Percentiles rank a stretch among this genome's conserved stretches.
Conservation (phyloP, 1,140 invertebrate genomes). For the Macrosteles quadrilineatus region DNA sequence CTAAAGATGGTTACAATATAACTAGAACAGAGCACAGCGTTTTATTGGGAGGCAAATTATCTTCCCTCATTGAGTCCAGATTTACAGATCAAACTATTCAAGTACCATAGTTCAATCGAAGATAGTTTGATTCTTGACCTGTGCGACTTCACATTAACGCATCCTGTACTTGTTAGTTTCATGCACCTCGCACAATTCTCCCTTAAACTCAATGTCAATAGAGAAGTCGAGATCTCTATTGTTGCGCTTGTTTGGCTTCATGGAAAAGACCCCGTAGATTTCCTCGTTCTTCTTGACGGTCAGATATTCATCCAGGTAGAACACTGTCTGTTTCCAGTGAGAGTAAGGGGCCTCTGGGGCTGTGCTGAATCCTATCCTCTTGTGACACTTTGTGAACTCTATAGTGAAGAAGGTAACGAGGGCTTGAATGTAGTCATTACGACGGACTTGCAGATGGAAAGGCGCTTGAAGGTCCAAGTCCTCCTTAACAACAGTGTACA, state of each 20-base stretch:
- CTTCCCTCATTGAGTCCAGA: too few species aligned
- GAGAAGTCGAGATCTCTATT: slow-evolving; percentile 97
- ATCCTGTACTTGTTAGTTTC: slow-evolving; percentile 94
- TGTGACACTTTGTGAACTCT: slow-evolving; percentile 99
- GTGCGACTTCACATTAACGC: slow-evolving; percentile 90
- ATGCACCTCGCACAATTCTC: slow-evolving; percentile 86
- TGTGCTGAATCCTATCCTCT: slow-evolving; percentile 97
- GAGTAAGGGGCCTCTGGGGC: slow-evolving; percentile 97
- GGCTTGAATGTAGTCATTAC: slow-evolving; percentile 98
- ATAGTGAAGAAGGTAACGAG: slow-evolving; percentile 99
- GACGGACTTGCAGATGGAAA: slow-evolving; percentile 82
- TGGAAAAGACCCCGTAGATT: slow-evolving; percentile 86
- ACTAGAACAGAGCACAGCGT: too few species aligned
- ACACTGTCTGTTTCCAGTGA: slow-evolving; percentile 99
- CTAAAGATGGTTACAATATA: too few species aligned
- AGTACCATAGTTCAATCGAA: too few species aligned
- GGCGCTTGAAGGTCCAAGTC: slow-evolving; percentile 92
- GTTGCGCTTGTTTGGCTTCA: slow-evolving; percentile 95
- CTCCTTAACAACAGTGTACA: slow-evolving; percentile 94
- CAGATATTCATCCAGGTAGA: slow-evolving; percentile 96
- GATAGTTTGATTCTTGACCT: too few species aligned
- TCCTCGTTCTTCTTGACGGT: slow-evolving; percentile 95
- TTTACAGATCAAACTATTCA: too few species aligned
- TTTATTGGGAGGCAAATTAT: too few species aligned
- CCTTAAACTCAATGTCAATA: slow-evolving; percentile 92